Evolutionary conservation across 2,797 vertebrate genomes (phyloP).

Genomic region (Cichlasoma orientale): DNA sequence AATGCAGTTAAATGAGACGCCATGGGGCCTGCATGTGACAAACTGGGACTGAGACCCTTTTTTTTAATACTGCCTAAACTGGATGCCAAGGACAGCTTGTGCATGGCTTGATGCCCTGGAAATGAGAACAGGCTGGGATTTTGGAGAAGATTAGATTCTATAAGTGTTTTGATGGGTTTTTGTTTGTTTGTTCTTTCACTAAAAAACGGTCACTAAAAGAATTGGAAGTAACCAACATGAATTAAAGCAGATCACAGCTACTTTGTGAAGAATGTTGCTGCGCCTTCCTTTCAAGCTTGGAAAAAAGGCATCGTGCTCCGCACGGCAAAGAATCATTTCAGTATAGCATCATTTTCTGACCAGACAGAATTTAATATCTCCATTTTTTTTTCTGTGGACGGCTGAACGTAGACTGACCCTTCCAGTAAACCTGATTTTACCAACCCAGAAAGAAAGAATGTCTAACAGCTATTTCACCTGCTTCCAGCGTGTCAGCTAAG

Average conservation of each 20-base stretch:
- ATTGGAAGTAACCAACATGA: not conserved
- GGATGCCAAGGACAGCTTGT: fast-evolving
- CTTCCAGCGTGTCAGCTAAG: not conserved
- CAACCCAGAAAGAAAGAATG: fast-evolving
- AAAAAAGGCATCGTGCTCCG: not conserved
- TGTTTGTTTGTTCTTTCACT: not conserved
- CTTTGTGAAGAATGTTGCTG: not conserved
- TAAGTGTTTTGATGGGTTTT: not conserved
- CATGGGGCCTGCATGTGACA: not conserved
- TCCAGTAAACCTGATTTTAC: not conserved
- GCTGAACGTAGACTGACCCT: not conserved
- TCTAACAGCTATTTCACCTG: not conserved
- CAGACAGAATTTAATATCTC: not conserved
- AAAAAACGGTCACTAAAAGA: not conserved
- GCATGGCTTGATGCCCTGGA: not conserved
- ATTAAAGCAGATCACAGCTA: not conserved
- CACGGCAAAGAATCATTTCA: not conserved
- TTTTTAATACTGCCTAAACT: not conserved
- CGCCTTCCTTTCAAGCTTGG: not conserved
- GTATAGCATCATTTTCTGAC: not conserved
- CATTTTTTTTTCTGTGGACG: not conserved
- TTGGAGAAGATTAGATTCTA: not conserved
- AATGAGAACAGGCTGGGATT: not conserved
- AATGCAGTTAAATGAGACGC: fast-evolving
- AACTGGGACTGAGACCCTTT: fast-evolving